Base-by-base conservation (phyloP, 2,113 vertebrate species). In the Talpa occidentalis region DNA sequence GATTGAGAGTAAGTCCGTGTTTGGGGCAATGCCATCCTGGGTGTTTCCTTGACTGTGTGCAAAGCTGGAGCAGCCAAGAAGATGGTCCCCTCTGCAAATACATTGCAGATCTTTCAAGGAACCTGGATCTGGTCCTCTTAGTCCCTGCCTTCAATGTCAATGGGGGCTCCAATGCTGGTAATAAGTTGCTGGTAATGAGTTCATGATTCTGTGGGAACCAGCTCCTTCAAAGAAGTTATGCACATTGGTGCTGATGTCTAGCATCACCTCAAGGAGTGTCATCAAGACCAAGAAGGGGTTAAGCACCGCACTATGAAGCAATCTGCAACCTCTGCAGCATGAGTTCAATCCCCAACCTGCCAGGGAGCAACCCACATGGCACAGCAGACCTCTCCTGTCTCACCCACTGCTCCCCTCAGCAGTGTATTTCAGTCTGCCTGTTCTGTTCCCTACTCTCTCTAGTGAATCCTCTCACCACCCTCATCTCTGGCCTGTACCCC, bases 181-280 rank as follows among this genome's bases (percentile, higher is more conserved):
- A 99, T 97, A 99, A 99, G 90, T 98, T 99, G 99, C 99, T 90
- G 99, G 99, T 99, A 99, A 97, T n/a, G 99, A 99, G 98, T 99
- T 99, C 98, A 99, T 99, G 99, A 99, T 99, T 60, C 98, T 99
- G 59, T 99, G 26, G 99, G 99, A 5, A 99, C 99, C 4, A 91
- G 97, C 40, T 98, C 93, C 94, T 99, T 99, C 98, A 98, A 98
- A 49, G 99, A 99, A 95, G 99, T 99, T 95, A 99, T 99, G 99
- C 98, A 99, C 72, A 98, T 99, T 16, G 99, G 99, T 0, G 99
- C 99, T 0, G 99, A 99, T 98, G 99, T 99, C 93, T 99, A 99
- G 96, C 99, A 99, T 96, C 99, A 99, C 98, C 98, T 99, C 94
- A 99, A 99, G 97, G 98, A 52, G 97, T 1, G 99, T 99, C 90